These are phyloP conservation scores for Cataglyphis livida DNA, from an alignment of 2,888 invertebrate genomes.

Conservation along the genomic window DNA sequence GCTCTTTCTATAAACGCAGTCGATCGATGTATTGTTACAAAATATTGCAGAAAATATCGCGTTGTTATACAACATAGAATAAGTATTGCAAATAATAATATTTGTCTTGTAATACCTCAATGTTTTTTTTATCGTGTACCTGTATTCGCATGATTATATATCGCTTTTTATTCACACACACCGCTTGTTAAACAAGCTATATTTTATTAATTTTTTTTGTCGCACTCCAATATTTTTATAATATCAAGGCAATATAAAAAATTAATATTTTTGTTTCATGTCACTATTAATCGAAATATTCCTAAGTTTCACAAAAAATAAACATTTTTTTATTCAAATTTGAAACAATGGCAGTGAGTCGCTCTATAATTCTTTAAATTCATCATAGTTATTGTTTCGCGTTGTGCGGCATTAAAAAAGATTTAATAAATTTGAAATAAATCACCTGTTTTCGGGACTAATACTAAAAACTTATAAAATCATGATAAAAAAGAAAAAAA, in stretches of 20 bases:
- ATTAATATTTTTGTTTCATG: slow-evolving; percentile 4
- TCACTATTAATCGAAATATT: slow-evolving; percentile 17
- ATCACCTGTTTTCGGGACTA: slow-evolving; percentile 51
- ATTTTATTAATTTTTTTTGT: not conserved
- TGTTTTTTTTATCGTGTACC: not conserved
- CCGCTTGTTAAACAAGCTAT: not conserved
- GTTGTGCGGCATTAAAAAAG: not conserved
- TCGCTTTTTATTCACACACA: not conserved
- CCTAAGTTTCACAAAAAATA: not conserved
- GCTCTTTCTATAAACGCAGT: not conserved
- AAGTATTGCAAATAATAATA: slow-evolving; percentile 1
- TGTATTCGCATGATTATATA: not conserved
- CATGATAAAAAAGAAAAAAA: not conserved
- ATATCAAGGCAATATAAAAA: not conserved
- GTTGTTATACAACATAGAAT: not conserved
- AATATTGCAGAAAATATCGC: not conserved
- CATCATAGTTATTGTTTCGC: not conserved
- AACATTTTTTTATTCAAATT: slow-evolving; percentile 10
- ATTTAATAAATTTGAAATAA: slow-evolving; percentile 52
- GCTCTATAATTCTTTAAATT: not conserved
- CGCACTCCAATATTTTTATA: not conserved
- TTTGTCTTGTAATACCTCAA: not conserved
- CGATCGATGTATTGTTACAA: not conserved
- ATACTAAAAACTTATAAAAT: no score
- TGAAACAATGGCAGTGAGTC: not conserved